Conservation (phyloP, 2,113 vertebrate genomes). For the Entomyzon cyanotis region DNA sequence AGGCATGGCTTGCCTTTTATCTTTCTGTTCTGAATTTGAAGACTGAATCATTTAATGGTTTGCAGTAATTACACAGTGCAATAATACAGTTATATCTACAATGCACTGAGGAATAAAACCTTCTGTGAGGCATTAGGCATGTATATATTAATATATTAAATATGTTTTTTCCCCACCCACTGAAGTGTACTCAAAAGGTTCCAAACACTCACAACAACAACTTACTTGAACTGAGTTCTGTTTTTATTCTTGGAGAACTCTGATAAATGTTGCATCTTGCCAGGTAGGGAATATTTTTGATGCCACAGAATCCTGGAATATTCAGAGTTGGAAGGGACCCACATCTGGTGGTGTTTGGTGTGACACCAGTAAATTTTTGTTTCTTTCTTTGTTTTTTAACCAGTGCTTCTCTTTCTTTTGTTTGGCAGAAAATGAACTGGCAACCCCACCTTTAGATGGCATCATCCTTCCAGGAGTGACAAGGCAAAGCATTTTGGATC, state of each 20-base stretch:
- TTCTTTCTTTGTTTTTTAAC: background rate
- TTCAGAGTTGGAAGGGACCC: background rate
- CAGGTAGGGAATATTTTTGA: background rate
- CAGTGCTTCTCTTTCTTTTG: background rate
- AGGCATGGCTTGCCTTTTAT: background rate
- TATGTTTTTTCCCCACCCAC: background rate
- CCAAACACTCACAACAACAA: background rate
- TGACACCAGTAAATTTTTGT: background rate
- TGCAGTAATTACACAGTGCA: background rate
- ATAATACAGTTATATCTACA: rapidly evolving
- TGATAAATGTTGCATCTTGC: background rate
- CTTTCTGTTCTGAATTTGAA: background rate
- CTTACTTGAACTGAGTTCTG: background rate
- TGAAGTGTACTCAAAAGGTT: background rate
- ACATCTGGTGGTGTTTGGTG: background rate
- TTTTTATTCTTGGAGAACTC: background rate
- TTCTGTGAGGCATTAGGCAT: background rate
- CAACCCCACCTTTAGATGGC: conserved; percentile 89
- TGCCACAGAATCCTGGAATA: background rate
- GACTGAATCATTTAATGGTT: background rate
- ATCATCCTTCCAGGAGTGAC: conserved; percentile 90
- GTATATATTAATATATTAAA: background rate
- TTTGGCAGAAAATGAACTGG: conserved; percentile 85
- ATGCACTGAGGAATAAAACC: background rate
- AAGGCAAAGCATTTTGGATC: conserved; percentile 86